Evolutionary conservation across 2,797 vertebrate species (phyloP).

Genomic region (Acropternis orthonyx): DNA sequence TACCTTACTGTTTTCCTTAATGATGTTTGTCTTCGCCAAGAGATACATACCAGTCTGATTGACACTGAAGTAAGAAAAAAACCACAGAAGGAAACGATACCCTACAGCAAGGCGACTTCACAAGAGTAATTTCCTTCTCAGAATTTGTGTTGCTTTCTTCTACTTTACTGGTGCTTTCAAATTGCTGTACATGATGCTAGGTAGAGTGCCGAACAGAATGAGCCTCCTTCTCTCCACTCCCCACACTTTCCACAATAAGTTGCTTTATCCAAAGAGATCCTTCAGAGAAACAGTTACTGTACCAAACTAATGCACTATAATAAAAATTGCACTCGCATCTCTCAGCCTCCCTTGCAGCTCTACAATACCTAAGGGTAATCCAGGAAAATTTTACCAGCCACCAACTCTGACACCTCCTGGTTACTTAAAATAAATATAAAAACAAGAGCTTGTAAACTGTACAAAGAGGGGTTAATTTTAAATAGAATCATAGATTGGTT

Average conservation of each 20-base stretch:
- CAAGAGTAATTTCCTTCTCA: background rate
- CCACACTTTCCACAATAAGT: background rate
- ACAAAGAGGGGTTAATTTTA: background rate
- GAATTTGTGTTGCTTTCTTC: background rate
- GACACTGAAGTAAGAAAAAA: background rate
- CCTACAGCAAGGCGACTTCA: background rate
- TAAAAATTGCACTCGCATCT: background rate
- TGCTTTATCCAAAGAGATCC: background rate
- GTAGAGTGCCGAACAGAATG: background rate
- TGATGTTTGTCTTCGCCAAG: background rate
- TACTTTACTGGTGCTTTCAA: background rate
- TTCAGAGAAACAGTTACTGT: background rate
- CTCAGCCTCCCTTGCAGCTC: background rate
- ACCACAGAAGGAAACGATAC: background rate
- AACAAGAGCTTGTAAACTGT: background rate
- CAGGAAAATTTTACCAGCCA: background rate
- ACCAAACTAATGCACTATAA: background rate
- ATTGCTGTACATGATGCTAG: background rate
- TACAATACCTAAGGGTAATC: background rate
- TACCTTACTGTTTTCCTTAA: background rate
- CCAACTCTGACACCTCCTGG: background rate
- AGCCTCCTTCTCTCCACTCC: background rate
- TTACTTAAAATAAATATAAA: conserved; percentile 3
- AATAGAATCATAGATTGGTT: background rate
- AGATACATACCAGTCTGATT: background rate